Conservation (phyloP, 2,113 vertebrate species). For the Periophthalmus modestus region DNA sequence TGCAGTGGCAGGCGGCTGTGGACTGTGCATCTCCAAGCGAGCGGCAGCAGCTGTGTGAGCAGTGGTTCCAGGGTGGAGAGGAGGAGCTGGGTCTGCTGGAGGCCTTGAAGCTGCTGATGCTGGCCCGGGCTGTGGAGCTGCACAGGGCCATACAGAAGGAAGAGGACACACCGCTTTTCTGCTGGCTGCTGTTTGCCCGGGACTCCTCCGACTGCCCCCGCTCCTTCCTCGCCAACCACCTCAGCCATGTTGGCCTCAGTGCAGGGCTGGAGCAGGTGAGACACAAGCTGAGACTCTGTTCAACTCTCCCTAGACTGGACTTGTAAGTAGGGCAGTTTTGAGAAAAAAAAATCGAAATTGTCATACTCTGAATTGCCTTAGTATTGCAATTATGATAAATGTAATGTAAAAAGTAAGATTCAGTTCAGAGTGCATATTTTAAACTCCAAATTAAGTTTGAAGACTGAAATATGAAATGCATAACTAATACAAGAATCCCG, state of each 20-base stretch:
- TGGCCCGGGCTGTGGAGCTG: conserved; percentile 85
- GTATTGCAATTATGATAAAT: too few relatives aligned
- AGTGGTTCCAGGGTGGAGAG: conserved; percentile 83
- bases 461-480: too few relatives aligned
- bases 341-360: too few relatives aligned
- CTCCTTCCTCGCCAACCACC: conserved; percentile 90
- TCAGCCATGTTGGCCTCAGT: conserved; percentile 89
- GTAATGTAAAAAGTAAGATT: too few relatives aligned
- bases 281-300: not conserved
- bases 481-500: too few relatives aligned
- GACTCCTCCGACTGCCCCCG: conserved; percentile 88
- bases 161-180: conserved; percentile 90
- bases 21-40: conserved; percentile 57
- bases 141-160: conserved; percentile 80
- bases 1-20: conserved; percentile 69
- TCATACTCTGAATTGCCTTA: too few relatives aligned
- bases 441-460: too few relatives aligned
- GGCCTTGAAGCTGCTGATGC: conserved; percentile 94
- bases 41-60: conserved; percentile 83
- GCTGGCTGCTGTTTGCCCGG: conserved; percentile 93
- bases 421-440: too few relatives aligned
- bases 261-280: conserved; percentile 94
- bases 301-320: not conserved
- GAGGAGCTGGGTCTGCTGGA: conserved; percentile 92
- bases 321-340: too few relatives aligned